These are phyloP conservation scores for Ursus arctos DNA, from an alignment of 2,113 vertebrate genomes.

Conservation along the genomic window DNA sequence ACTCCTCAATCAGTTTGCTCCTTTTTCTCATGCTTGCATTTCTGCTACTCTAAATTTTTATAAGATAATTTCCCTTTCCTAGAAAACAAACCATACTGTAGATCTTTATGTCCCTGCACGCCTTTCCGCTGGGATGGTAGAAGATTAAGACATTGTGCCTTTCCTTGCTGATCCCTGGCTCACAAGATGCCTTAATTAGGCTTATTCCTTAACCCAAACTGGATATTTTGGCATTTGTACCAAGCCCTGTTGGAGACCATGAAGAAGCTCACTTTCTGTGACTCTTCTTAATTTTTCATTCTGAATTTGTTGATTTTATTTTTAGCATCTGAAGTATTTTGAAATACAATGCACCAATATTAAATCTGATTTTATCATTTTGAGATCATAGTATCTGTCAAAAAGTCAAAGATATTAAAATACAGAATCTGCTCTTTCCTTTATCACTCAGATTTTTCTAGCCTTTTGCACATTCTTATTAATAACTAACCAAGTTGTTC, in stretches of 20 bases:
- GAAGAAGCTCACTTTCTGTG: not conserved
- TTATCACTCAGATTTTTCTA: not conserved
- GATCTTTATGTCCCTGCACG: not conserved
- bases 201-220: not conserved
- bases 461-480: not conserved
- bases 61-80: not conserved
- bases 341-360: not conserved
- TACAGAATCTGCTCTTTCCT: not conserved
- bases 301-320: not conserved
- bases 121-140: not conserved
- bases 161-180: not conserved
- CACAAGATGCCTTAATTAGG: not conserved
- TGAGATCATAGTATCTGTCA: not conserved
- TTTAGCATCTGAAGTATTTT: not conserved
- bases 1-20: not conserved
- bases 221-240: not conserved
- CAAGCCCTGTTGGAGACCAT: not conserved
- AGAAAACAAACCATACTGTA: not conserved
- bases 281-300: not conserved
- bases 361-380: not conserved
- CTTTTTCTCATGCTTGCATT: not conserved
- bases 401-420: not conserved
- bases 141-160: not conserved
- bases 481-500: not conserved
- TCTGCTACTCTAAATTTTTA: not conserved